Evolutionary conservation across 1,140 invertebrate genomes (phyloP), one percentile per base, ranked within the genome.

Genomic region (Sitodiplosis mosellana): DNA sequence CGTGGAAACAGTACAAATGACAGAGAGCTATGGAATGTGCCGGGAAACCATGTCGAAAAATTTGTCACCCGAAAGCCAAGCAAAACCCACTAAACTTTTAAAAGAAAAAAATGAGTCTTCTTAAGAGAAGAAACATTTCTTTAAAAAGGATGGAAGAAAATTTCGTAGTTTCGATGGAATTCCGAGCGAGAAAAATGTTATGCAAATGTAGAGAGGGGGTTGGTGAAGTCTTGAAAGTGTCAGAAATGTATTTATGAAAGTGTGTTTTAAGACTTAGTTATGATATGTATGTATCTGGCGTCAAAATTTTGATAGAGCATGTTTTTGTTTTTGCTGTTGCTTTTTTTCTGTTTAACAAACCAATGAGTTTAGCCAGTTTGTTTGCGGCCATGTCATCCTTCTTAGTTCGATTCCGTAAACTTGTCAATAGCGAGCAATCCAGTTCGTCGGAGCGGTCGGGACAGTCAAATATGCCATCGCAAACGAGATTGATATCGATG

Each of bases 401-500:
- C 51, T 48, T 58, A 54, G 12, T 59, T 58, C n/a, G 43, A 55
- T 54, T 61, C 58, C 7, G 55, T 18, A 18, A 20, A 43, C 20
- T 41, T 56, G 53, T 58, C 54, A 7, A 61, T 34, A 11, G 48
- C 49, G 58, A 53, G 62, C 81, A 83, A 62, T 74, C 72, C 54
- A 72, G 70, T 64, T 84, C 80, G 63, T 85, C 82, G 47, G 76
- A 80, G 56, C 70, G 65, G 62, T 86, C 80, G 52, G 59, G 61
- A 68, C 82, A 87, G 60, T 84, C 77, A 54, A 67, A 61, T 57
- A 70, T 68, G 50, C 72, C 71, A 56, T 87, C 80, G 68, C 83
- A 87, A 54, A 76, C 63, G 59, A 71, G 70, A 52, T 61, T 63
- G 60, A 68, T 58, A 53, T 76, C 70, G 60, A 81, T 72, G 67